Evolutionary conservation across 2,888 invertebrate species (phyloP).

Genomic region (Amblyjoppa fuscipennis): DNA sequence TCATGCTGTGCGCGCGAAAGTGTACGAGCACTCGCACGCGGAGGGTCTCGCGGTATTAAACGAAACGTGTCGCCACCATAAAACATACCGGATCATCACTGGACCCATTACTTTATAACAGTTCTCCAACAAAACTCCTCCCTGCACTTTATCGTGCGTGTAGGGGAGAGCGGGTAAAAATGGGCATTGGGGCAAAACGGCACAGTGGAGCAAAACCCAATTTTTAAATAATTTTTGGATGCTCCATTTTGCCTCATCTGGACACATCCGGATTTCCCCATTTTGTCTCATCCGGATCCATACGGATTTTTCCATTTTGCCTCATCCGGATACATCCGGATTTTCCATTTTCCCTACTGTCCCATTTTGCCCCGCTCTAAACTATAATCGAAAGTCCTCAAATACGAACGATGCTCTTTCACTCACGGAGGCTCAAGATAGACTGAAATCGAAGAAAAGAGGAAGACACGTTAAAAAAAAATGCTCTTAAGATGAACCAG

Average conservation of each 20-base stretch:
- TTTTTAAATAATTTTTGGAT: no score
- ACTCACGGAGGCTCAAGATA: no score
- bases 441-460: not conserved
- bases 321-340: no score
- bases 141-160: constrained; percentile 72
- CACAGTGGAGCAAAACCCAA: no score
- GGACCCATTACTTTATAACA: constrained; percentile 72
- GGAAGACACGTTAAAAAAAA: not conserved
- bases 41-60: constrained; percentile 53
- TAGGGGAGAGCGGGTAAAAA: not conserved
- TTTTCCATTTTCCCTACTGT: no score
- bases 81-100: constrained; percentile 69
- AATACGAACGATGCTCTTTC: not conserved
- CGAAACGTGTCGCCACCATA: constrained; percentile 71
- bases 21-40: constrained; percentile 12
- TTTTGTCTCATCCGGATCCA: no score
- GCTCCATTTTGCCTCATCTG: no score
- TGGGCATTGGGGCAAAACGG: no score
- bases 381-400: not conserved
- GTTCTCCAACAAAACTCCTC: constrained; percentile 74
- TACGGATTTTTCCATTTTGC: no score
- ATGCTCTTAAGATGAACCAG: not conserved
- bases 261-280: no score
- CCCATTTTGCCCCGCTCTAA: not conserved
- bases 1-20: constrained; percentile 28